Percentiles rank a stretch among this genome's conserved stretches.
phyloP scores from a whole-genome alignment of 2,113 vertebrate genomes.

The Leucoraja erinaceus region DNA sequence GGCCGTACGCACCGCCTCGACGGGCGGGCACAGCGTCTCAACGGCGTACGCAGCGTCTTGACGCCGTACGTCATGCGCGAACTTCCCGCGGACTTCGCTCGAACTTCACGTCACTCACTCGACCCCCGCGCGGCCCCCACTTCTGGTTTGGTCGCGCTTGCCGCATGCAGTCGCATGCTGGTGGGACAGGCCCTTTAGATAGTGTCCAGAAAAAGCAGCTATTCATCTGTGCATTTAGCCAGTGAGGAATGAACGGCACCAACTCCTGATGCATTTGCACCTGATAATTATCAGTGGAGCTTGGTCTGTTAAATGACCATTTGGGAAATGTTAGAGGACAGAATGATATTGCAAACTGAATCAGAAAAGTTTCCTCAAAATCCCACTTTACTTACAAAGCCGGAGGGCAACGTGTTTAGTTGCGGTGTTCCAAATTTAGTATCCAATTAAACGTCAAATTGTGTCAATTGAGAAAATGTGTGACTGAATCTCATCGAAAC shows the following conservation, averaged over 20 bases:
- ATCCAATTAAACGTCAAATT: slow-evolving; percentile 17
- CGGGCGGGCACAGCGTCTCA: no score
- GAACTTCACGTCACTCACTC: no score
- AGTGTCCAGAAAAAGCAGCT: no score
- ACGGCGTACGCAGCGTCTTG: no score
- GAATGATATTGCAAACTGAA: slow-evolving; percentile 27
- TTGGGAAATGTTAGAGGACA: slow-evolving; percentile 8
- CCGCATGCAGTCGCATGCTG: no score
- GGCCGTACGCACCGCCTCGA: no score
- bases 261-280: neutral
- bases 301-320: neutral
- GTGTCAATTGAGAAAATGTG: slow-evolving; percentile 1
- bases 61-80: no score
- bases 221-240: neutral
- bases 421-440: slow-evolving; percentile 31
- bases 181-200: no score
- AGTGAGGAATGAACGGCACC: neutral
- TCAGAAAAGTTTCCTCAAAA: slow-evolving; percentile 11
- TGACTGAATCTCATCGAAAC: slow-evolving; percentile 14
- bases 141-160: no score
- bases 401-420: neutral
- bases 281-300: neutral
- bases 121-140: no score
- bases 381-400: slow-evolving; percentile 21
- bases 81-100: no score